Evolutionary conservation across 2,113 vertebrate species (phyloP).

Genomic region (Corynorhinus townsendii): DNA sequence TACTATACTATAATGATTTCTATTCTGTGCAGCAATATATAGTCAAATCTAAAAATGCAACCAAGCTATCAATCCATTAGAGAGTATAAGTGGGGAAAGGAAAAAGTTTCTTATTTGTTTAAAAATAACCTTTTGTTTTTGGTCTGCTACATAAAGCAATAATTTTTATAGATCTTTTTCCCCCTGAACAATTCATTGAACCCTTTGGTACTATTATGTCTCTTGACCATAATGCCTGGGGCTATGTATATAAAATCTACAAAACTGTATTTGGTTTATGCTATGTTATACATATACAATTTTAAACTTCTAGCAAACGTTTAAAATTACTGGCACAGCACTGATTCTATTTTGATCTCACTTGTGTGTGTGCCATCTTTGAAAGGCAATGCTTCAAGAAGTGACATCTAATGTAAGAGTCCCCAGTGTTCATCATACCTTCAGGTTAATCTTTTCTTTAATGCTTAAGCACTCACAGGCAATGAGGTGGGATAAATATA

Average conservation of each 20-base stretch:
- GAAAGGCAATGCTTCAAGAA: constrained; percentile 54
- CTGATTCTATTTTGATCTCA: constrained; percentile 36
- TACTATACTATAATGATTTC: background rate
- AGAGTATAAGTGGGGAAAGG: background rate
- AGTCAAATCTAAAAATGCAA: background rate
- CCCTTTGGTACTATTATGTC: background rate
- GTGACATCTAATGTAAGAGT: constrained; percentile 38
- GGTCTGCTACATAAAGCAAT: background rate
- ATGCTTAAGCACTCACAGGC: constrained; percentile 64
- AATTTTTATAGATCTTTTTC: background rate
- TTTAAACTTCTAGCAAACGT: constrained; percentile 14
- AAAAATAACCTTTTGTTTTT: background rate
- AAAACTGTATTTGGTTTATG: background rate
- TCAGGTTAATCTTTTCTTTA: constrained; percentile 68
- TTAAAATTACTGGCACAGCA: constrained; percentile 19
- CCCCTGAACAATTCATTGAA: background rate
- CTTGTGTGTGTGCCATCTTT: background rate
- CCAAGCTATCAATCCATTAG: background rate
- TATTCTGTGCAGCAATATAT: background rate
- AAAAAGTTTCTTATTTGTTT: background rate
- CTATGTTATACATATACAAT: background rate
- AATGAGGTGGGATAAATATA: constrained; percentile 66
- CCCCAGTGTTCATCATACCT: constrained; percentile 38
- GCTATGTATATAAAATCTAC: constrained; percentile 25
- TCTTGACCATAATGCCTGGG: background rate